Base-by-base conservation (phyloP, 2,797 vertebrate species). In the Microchirus variegatus region DNA sequence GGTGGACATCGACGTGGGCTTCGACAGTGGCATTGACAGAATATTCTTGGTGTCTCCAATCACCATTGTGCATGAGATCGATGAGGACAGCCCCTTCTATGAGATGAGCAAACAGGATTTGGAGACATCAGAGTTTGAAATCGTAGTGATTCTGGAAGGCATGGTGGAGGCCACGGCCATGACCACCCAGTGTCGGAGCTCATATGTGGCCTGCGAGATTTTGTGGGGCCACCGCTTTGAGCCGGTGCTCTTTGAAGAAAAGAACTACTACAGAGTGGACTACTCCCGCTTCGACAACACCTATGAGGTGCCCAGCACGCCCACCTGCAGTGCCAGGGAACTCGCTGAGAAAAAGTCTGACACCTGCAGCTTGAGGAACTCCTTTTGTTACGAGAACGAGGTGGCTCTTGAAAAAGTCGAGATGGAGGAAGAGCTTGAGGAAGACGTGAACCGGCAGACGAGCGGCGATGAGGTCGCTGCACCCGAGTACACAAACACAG, bases 311-410 rank as follows among this genome's bases (percentile, higher is more conserved):
- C 95, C 95, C 89, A 95, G 94, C 90, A 99, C 97, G 0, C 97
- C 97, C 13, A 89, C 93, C 45, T 99, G 96, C 36, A 97, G 96
- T 53, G 96, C 97, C 78, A 94, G 95, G 86, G 96, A 99, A 83
- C 93, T 99, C 68, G 96, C 96, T 0, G 95, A 98, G 80, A 96
- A 92, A 87, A 98, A 95, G 62, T 96, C 94, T 17, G 91, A 92
- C 14, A 82, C 93, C 62, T 95, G 96, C 0, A 95, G 93, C 1
- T 92, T 93, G 1, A 84, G 80, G 77, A 98, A 97, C 90, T 97
- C 97, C 37, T 99, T 99, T 90, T 99, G 97, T 84, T 99, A 99
- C 1, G 97, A 99, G 92, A 99, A 99, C 2, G 97, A 99, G 86
- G 95, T 99, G 53, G 96, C 96, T 17, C 94, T 98, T 1, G 94